Conservation (phyloP, 1,140 invertebrate species). For the Cotesia vestalis region DNA sequence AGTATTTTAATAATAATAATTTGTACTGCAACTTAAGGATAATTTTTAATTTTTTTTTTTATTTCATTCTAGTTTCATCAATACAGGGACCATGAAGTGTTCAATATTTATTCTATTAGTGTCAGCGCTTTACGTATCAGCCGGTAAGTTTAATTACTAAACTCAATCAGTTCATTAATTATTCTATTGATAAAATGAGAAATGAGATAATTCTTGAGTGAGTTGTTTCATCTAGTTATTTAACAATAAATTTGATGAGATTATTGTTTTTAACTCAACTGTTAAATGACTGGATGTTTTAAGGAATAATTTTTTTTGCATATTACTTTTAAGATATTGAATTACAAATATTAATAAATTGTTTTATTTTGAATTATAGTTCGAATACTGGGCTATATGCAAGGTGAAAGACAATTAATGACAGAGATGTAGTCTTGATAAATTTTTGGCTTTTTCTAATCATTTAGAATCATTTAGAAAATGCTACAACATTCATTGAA, state of each 20-base stretch:
- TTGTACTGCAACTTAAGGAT: not conserved
- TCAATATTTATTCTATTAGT: conserved; percentile 50
- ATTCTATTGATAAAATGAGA: not conserved
- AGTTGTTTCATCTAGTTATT: not conserved
- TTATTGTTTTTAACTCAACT: not conserved
- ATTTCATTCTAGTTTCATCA: not conserved
- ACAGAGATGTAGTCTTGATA: conserved; percentile 25
- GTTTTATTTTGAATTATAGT: conserved; percentile 50
- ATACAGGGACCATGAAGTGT: conserved; percentile 48
- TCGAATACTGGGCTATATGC: conserved; percentile 46
- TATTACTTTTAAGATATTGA: conserved; percentile 5
- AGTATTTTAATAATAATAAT: too few relatives aligned
- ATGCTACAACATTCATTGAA: conserved; percentile 10
- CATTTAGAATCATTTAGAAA: conserved; percentile 22
- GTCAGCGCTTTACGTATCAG: conserved; percentile 50
- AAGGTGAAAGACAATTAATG: conserved; percentile 47
- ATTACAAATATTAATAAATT: conserved; percentile 27
- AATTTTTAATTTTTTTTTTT: not conserved
- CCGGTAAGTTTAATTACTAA: conserved; percentile 53
- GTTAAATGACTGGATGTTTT: conserved; percentile 11
- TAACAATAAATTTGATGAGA: not conserved
- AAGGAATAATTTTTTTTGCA: not conserved
- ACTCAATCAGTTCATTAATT: conserved; percentile 12
- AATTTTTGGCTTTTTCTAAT: conserved; percentile 25
- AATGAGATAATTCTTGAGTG: not conserved